A percentile compares a stretch with the other conserved stretches of the same genome.
Conservation (phyloP, 2,797 vertebrate genomes). For the Poeciliopsis paucimaculata region DNA sequence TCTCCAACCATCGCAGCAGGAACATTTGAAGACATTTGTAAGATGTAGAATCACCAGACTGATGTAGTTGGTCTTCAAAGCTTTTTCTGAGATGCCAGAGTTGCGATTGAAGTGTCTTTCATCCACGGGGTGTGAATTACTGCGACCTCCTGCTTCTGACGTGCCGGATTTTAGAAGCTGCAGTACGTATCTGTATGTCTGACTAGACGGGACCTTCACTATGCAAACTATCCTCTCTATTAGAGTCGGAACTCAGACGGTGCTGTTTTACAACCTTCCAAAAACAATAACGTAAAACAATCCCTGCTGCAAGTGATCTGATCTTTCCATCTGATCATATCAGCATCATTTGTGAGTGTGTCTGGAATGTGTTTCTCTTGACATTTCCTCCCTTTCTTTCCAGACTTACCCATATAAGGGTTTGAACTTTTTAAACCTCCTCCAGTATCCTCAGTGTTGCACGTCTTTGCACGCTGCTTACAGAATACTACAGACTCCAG, state of each 20-base stretch:
- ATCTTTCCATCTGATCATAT: conserved; percentile 69
- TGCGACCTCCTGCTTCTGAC: conserved; percentile 29
- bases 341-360: conserved; percentile 48
- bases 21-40: conserved; percentile 61
- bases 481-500: conserved; percentile 18
- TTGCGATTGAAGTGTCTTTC: conserved; percentile 24
- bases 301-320: conserved; percentile 42
- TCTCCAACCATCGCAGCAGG: conserved; percentile 35
- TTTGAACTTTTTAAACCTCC: not conserved
- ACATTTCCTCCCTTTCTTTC: conserved; percentile 4
- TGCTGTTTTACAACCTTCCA: conserved; percentile 41
- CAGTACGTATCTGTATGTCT: not conserved
- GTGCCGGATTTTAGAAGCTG: not conserved
- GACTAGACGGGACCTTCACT: conserved; percentile 8
- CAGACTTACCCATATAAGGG: not conserved
- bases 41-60: conserved; percentile 56
- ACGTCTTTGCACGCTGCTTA: conserved; percentile 23
- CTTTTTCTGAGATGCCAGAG: conserved; percentile 25
- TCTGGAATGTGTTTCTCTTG: conserved; percentile 42
- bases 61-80: conserved; percentile 63
- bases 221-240: conserved; percentile 4
- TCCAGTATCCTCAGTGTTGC: not conserved
- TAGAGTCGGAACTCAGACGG: conserved; percentile 16
- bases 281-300: conserved; percentile 57
- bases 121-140: conserved; percentile 21